Evolutionary conservation across 2,113 vertebrate genomes (phyloP), one percentile per base, ranked within the genome.

Genomic region (Chlorodrepanis virens): DNA sequence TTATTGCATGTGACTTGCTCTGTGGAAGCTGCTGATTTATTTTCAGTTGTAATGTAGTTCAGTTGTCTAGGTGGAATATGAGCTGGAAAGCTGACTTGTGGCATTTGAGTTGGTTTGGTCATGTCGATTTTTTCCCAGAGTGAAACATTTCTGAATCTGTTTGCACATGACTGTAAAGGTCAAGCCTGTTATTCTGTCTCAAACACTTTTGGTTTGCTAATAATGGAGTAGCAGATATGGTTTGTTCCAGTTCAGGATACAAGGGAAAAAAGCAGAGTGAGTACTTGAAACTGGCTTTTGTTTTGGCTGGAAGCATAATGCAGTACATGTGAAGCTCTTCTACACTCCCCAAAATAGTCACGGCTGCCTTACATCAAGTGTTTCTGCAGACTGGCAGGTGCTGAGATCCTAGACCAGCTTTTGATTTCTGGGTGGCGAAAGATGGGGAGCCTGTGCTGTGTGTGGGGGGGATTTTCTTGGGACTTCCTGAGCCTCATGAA

Each of bases 251-350:
- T 65, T 87, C 1, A 60, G 42, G 60, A 82, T 35, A 40, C 1
- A 27, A 59, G 37, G 65, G 12, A 35, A 40, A 49, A 57, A 72
- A 67, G 22, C 29, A 15, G 14, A 0, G 0, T 1, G 7, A 84
- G 5, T 25, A 20, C 39, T 82, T 11, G 3, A 57, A 59, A 23
- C 14, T 42, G 57, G 10, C 21, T 72, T n/a, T 29, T 5, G 1
- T 37, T 64, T 65, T 54, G 72, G 11, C n/a, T 31, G 10, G 11
- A 29, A 37, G n/a, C 31, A 5, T 40, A 23, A 5, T 10, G 5
- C 2, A 40, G 8, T 15, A 3, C 4, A 8, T 0, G 0, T 9
- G 27, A 25, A 37, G 42, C 25, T 61, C 50, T 53, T 10, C 6
- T 3, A 2, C 19, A 10, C 7, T 1, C 40, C 50, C 28, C 3